These are phyloP conservation scores for Diplodus puntazzo DNA, from an alignment of 2,797 vertebrate species.

Conservation along the genomic window DNA sequence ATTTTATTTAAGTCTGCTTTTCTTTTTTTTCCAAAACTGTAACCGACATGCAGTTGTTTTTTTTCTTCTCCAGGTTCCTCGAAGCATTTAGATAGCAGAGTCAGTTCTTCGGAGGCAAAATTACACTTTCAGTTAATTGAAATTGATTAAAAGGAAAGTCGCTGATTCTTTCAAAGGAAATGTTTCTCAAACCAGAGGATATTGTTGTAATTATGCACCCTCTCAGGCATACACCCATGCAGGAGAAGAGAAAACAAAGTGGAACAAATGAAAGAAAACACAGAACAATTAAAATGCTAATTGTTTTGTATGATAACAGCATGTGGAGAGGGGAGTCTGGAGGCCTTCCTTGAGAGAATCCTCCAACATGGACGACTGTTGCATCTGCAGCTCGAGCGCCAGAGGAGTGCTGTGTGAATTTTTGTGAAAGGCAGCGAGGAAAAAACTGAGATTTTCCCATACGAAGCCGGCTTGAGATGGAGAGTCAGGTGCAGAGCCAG, in stretches of 20 bases:
- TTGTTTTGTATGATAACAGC: constrained; percentile 71
- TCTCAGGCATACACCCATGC: constrained; percentile 66
- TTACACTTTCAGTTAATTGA: constrained; percentile 38
- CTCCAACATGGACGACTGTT: constrained; percentile 50
- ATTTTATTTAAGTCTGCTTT: not conserved
- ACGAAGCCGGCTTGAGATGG: no score
- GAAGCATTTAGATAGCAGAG: not conserved
- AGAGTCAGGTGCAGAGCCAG: no score
- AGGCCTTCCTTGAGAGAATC: constrained; percentile 64
- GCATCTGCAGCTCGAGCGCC: constrained; percentile 55
- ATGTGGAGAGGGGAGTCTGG: constrained; percentile 60
- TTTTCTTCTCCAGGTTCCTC: not conserved
- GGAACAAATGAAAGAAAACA: constrained; percentile 71
- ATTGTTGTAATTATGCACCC: constrained; percentile 66
- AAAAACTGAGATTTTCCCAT: not conserved
- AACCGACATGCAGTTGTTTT: not conserved
- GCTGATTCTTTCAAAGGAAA: constrained; percentile 49
- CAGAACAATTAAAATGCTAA: constrained; percentile 84
- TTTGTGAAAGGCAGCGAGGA: not conserved
- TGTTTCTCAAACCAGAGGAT: constrained; percentile 54
- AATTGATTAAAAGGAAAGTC: constrained; percentile 35
- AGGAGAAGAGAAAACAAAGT: constrained; percentile 63
- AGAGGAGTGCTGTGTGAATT: constrained; percentile 18
- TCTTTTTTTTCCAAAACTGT: not conserved
- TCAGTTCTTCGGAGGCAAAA: constrained; percentile 31